Base-by-base conservation (phyloP, 2,113 vertebrate species). In the Periophthalmodon schlosseri region DNA sequence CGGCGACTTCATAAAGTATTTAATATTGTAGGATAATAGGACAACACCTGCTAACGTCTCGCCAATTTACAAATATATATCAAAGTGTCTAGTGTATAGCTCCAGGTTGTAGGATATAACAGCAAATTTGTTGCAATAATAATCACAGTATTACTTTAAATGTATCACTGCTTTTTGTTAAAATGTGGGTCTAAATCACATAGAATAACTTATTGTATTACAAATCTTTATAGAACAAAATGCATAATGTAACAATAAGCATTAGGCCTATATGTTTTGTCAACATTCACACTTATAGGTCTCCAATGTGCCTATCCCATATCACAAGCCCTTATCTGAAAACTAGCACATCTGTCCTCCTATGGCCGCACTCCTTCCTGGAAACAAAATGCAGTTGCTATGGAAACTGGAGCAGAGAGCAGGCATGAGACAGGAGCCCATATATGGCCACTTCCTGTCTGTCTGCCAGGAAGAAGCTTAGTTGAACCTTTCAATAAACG, bases 301-400 rank as follows among this genome's bases (percentile, higher is more conserved):
- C 15, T 50, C 16, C 1, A 0, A 4, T 23, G 11, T 5, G 56
- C 21, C 56, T 76, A 5, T 52, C 49, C 49, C 39, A 10, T 44
- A 44, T 44, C 8, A 7, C 58, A 67, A 80, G 60, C 21, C 72
- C 83, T 78, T 73, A 88, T 88, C 73, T 69, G 70, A 74, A 77
- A 78, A 64, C 81, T 60, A 36, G 8, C 28, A 10, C 63, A 5
- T 36, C 63, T 28, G 74, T 67, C 63, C 66, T 81, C 73, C 70
- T 77, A 76, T 87, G 68, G 72, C 76, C 86, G 85, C 73, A 69
- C 75, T 69, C 76, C 76, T 87, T 89, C 84, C 82, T 87, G 85
- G 85, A 87, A 92, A 92, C 89, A 93, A 91, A 93, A 90, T 86
- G 73, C 87, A 87, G 94, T 95, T 94, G 88, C 93, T 86, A 93